Base-by-base conservation (phyloP, 2,888 invertebrate species). In the Noctua pronuba region DNA sequence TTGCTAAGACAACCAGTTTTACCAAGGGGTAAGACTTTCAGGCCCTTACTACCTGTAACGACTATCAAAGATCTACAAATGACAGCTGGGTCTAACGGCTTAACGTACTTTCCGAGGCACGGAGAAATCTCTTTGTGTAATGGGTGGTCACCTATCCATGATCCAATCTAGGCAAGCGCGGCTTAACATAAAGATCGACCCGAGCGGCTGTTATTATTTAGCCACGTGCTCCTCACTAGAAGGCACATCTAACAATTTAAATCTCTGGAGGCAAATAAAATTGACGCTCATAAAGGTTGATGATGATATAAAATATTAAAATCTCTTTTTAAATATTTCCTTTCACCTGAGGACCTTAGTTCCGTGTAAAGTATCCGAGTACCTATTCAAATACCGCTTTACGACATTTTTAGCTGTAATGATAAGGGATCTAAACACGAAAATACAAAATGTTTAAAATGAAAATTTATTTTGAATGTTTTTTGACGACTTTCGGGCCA, bases 361-460 rank as follows among this genome's bases (percentile, higher is more conserved):
- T 55, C 10, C 35, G 24, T 76, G 77, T 81, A 77, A 81, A 84
- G 83, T 86, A 86, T 80, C 70, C 35, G 73, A 88, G 85, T 67
- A 71, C 82, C 84, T 74, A 83, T 87, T 85, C 79, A 84, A 90
- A 86, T 87, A 83, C 55, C 73, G 67, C 83, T 90, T 90, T 86
- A 91, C 83, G 85, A 82, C 79, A 74, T 80, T 79, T 28, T 75
- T 73, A 81, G 84, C 71, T 75, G n/a, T 73, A 86, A 84, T 86
- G 88, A 89, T 90, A 90, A 89, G 83, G 80, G 74, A 85, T 75
- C 84, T 82, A 74, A 69, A 77, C 82, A 81, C 77, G 85, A 84
- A 89, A 87, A 79, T 84, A 82, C 75, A 80, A 85, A 88, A 82
- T 80, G 83, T 66, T 71, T 46, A n/a, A 73, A 80, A 82, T 79